phyloP scores from a whole-genome alignment of 2,888 invertebrate genomes.

The Drosophila picticornis region DNA sequence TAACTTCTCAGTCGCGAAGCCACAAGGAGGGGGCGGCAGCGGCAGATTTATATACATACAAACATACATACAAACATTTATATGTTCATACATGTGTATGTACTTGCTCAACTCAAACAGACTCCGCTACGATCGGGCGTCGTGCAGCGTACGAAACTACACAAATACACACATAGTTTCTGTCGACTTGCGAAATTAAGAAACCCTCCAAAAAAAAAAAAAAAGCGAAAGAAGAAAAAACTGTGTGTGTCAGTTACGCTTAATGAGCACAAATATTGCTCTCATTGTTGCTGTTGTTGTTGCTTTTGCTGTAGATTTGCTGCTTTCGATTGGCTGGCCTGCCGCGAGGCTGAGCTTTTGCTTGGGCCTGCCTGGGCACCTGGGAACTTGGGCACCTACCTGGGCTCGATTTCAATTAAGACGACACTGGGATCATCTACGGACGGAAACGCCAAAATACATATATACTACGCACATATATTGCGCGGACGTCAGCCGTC shows the following conservation, averaged over 20 bases:
- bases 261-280: slow-evolving; percentile 83
- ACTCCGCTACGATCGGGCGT: slow-evolving; percentile 29
- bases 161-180: slow-evolving; percentile 46
- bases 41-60: slow-evolving; percentile 29
- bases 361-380: slow-evolving; percentile 3
- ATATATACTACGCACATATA: slow-evolving; percentile 48
- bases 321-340: slow-evolving; percentile 75
- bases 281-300: slow-evolving; percentile 75
- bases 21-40: slow-evolving; percentile 41
- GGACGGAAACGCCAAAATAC: slow-evolving; percentile 72
- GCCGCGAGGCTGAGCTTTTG: slow-evolving; percentile 46
- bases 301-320: slow-evolving; percentile 74
- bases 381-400: slow-evolving; percentile 36
- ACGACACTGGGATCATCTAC: slow-evolving; percentile 51
- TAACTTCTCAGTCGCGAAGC: slow-evolving; percentile 58
- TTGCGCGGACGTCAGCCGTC: slow-evolving; percentile 24
- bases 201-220: slow-evolving; percentile 72
- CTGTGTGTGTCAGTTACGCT: slow-evolving; percentile 84
- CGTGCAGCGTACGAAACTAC: slow-evolving; percentile 14
- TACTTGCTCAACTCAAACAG: slow-evolving; percentile 50
- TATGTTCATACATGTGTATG: background rate
- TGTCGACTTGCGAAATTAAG: slow-evolving; percentile 79
- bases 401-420: slow-evolving; percentile 71
- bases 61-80: slow-evolving; percentile 1
- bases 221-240: slow-evolving; percentile 53